Evolutionary conservation across 2,797 vertebrate species (phyloP).

Genomic region (Hydrophis major): DNA sequence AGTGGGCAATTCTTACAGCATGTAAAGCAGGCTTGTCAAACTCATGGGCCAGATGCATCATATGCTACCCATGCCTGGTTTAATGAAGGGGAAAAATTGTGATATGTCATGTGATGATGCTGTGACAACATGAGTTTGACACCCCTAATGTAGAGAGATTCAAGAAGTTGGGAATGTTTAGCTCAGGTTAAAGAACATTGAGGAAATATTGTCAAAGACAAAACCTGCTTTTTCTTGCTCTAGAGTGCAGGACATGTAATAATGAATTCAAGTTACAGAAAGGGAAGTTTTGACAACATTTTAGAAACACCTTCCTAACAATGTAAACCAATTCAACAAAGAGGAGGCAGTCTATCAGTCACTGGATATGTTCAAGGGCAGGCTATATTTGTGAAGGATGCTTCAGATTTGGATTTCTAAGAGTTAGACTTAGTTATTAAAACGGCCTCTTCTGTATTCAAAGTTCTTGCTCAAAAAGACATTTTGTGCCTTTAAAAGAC

Average conservation of each 20-base stretch:
- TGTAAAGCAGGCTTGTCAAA: neutral
- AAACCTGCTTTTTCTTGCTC: neutral
- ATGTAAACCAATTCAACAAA: neutral
- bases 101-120: too few relatives aligned
- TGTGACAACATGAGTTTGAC: too few relatives aligned
- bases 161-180: neutral
- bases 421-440: neutral
- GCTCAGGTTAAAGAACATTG: neutral
- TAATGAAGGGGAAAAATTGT: too few relatives aligned
- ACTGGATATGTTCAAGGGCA: neutral
- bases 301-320: neutral
- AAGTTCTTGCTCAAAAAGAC: neutral
- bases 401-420: neutral
- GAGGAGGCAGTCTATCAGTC: neutral
- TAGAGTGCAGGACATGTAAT: neutral
- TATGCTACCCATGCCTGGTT: too few relatives aligned
- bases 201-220: neutral
- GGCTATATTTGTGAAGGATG: neutral
- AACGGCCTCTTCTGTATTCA: neutral
- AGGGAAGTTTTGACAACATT: neutral
- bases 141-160: neutral
- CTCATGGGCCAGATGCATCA: too few relatives aligned
- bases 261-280: neutral
- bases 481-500: neutral
- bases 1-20: neutral